Evolutionary conservation across 2,888 invertebrate species (phyloP).

Genomic region (Hirudinaria manillensis): DNA sequence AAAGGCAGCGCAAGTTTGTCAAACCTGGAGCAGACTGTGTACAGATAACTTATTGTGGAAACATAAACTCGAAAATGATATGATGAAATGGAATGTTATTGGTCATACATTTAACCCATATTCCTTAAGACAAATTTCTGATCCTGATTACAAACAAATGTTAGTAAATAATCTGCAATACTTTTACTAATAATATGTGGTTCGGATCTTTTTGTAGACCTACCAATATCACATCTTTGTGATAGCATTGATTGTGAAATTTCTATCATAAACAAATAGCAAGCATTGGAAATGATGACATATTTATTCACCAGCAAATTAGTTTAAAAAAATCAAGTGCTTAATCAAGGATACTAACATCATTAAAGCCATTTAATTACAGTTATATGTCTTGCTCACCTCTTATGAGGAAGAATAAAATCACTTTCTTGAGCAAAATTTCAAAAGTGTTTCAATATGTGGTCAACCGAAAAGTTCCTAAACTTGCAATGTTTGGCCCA

Average conservation of each 20-base stretch:
- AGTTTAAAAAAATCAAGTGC: neutral
- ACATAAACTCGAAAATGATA: conserved; percentile 42
- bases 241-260: neutral
- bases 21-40: conserved; percentile 46
- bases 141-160: conserved; percentile 50
- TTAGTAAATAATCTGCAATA: conserved; percentile 38
- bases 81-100: conserved; percentile 46
- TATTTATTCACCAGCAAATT: too few relatives aligned
- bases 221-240: neutral
- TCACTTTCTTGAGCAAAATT: neutral
- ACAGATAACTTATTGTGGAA: conserved; percentile 49
- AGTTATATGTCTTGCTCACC: conserved; percentile 40
- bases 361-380: neutral
- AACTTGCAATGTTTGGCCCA: conserved; percentile 39
- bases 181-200: conserved; percentile 5
- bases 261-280: too few relatives aligned
- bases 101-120: conserved; percentile 47
- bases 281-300: too few relatives aligned
- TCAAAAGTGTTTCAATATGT: neutral
- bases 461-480: conserved; percentile 33
- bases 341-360: neutral
- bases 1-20: conserved; percentile 43
- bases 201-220: neutral
- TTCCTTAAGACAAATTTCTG: conserved; percentile 47
- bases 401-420: conserved; percentile 12